Conservation (phyloP, 2,113 vertebrate genomes). For the Ciconia boyciana region DNA sequence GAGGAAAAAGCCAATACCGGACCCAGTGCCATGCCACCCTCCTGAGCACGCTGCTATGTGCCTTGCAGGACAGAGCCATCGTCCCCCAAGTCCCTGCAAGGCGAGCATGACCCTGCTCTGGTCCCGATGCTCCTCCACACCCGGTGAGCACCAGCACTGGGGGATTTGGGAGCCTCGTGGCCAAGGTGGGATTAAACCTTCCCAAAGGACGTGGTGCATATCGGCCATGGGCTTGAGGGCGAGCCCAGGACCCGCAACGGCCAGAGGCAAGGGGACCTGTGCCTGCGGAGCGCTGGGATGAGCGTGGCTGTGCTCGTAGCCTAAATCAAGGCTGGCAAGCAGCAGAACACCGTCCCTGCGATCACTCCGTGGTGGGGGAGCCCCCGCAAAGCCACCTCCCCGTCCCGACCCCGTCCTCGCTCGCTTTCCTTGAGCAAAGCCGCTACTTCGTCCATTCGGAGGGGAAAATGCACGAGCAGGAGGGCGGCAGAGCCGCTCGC, state of each 20-base stretch:
- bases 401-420: fast-evolving
- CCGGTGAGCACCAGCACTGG: fast-evolving
- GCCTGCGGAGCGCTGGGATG: neutral
- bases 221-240: neutral
- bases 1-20: neutral
- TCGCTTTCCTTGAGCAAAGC: neutral
- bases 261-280: neutral
- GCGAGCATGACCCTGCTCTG: neutral
- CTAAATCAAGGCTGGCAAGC: neutral
- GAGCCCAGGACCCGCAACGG: fast-evolving
- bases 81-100: fast-evolving
- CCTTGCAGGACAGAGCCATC: fast-evolving
- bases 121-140: neutral
- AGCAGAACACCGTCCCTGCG: fast-evolving
- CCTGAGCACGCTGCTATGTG: neutral
- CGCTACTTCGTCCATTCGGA: fast-evolving
- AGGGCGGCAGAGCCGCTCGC: neutral
- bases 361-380: fast-evolving
- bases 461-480: neutral
- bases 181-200: neutral
- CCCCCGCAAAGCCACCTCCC: neutral
- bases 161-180: neutral
- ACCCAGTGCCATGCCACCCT: fast-evolving
- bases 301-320: neutral
- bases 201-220: fast-evolving